These are phyloP conservation scores for Pedionomus torquatus DNA, from an alignment of 2,113 vertebrate species.

Conservation along the genomic window DNA sequence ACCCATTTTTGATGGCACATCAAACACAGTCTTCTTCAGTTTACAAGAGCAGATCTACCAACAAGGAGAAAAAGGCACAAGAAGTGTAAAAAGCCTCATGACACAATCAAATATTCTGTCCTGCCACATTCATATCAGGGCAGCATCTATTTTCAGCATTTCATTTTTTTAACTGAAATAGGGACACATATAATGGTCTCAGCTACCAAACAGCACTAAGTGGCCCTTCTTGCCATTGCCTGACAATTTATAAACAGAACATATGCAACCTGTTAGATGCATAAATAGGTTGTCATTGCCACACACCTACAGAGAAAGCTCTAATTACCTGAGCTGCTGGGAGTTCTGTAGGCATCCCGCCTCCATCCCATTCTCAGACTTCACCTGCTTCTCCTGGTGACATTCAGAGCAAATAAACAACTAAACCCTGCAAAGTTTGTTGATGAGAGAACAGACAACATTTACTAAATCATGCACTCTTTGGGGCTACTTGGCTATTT, in stretches of 20 bases:
- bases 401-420: not conserved
- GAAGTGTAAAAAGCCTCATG: accelerated
- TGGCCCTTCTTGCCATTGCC: not conserved
- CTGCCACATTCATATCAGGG: accelerated
- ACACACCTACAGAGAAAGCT: not conserved
- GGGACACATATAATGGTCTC: not conserved
- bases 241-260: not conserved
- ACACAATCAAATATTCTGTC: not conserved
- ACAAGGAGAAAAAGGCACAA: not conserved
- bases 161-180: not conserved
- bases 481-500: not conserved
- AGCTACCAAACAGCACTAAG: not conserved
- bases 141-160: no score
- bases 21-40: not conserved
- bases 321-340: not conserved
- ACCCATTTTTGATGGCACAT: not conserved
- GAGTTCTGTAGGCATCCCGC: not conserved
- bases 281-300: not conserved
- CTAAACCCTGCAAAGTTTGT: accelerated
- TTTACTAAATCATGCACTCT: not conserved
- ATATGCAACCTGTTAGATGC: not conserved
- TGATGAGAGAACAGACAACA: not conserved
- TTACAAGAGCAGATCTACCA: not conserved
- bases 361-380: accelerated
- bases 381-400: not conserved